These are phyloP conservation scores for Colletes latitarsis DNA, from an alignment of 1,140 invertebrate species.

Conservation along the genomic window DNA sequence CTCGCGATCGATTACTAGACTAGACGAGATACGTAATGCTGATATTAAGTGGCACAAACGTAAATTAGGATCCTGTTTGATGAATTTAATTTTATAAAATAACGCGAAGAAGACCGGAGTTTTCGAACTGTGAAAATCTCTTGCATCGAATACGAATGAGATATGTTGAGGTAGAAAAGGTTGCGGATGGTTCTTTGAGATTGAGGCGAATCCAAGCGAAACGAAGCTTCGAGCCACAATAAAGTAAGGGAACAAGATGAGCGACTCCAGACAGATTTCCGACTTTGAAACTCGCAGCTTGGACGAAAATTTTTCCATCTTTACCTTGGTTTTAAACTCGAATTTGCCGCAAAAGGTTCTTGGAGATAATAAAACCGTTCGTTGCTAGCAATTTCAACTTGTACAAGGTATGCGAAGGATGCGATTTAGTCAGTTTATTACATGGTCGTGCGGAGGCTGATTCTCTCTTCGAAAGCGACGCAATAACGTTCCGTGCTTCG, in stretches of 20 bases:
- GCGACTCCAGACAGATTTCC: neutral
- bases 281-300: neutral
- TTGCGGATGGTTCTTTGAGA: no score
- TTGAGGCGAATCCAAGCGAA: no score
- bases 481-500: neutral
- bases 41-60: no score
- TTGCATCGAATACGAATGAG: no score
- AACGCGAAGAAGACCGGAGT: no score
- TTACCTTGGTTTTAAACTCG: neutral
- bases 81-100: no score
- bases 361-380: neutral
- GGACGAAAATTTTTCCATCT: neutral
- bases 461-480: neutral
- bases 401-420: neutral
- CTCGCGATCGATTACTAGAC: no score
- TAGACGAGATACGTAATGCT: no score
- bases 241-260: neutral
- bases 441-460: neutral
- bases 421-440: constrained; percentile 1
- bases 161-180: no score
- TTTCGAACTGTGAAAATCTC: no score
- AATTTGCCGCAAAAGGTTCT: neutral
- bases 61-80: no score
- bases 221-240: neutral
- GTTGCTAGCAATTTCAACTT: neutral